Evolutionary conservation across 2,888 invertebrate genomes (phyloP), one percentile per base, ranked within the genome.

Genomic region (Schizaphis graminum): DNA sequence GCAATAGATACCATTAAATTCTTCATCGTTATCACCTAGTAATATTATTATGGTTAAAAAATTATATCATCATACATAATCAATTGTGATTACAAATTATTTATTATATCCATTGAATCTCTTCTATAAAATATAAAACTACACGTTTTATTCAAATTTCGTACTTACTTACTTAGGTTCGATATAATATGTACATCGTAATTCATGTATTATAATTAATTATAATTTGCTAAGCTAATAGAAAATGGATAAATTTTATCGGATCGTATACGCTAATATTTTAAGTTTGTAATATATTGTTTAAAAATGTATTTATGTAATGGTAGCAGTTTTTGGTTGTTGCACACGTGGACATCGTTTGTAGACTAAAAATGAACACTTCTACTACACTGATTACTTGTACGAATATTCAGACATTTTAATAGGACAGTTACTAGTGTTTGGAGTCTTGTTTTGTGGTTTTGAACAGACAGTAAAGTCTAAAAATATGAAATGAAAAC

Each of bases 401-500:
- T 21, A 21, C 21, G 35, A 35, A 77, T 35, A 77, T 21, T 77
- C 7, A 21, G 35, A 77, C 77, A 77, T 77, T 35, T 77, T 77
- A 21, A 77, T 77, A 77, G 35, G 77, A 35, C 77, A 77, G 77
- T 77, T 77, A 77, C 35, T 77, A 8, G 77, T 77, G 77, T 77
- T 77, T 35, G 77, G 77, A 77, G 77, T 90, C 26, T 44, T 90
- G 21, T 47, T 21, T 47, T 91, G 86, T 85, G 56, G 24, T 56
- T 28, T 24, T 57, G 49, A 47, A 7, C 24, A n/a, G 49, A 87
- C 35, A 67, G 61, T 87, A 92, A 92, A 92, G 41, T 92, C 87
- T 92, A 92, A 92, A 92, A 87, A 92, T 87, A 92, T 92, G 26
- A 61, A 92, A 67, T 61, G 61, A 92, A 92, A 87, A 35, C 11